phyloP scores from a whole-genome alignment of 2,113 vertebrate species.

The Leiothrix lutea region DNA sequence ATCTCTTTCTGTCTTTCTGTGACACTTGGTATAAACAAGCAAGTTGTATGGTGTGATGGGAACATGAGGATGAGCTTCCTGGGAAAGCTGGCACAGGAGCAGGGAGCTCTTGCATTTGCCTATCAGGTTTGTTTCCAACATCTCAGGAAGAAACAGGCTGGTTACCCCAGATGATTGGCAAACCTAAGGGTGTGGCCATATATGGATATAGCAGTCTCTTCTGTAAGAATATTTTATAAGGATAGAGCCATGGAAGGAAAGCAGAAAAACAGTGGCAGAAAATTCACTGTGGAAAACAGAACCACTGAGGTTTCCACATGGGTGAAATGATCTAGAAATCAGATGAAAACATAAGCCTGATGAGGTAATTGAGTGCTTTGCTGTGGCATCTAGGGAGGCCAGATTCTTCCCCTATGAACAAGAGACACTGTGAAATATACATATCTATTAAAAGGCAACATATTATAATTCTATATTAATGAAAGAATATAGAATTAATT shows the following conservation, averaged over 20 bases:
- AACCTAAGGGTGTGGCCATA: not conserved
- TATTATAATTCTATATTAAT: not conserved
- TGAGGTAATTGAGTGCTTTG: not conserved
- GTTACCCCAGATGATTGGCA: not conserved
- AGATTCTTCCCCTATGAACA: not conserved
- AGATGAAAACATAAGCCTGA: not conserved
- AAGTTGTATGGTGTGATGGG: not conserved
- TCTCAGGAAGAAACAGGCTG: not conserved
- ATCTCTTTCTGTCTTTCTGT: no score
- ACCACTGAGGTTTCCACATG: not conserved
- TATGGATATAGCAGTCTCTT: not conserved
- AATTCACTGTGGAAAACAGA: not conserved
- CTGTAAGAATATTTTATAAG: not conserved
- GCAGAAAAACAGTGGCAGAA: not conserved
- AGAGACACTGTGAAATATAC: not conserved
- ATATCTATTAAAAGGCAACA: not conserved
- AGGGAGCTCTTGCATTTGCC: not conserved
- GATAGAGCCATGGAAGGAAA: not conserved
- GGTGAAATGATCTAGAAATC: not conserved
- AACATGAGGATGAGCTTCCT: not conserved
- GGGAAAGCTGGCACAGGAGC: not conserved
- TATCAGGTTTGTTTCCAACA: not conserved
- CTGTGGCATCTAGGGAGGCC: not conserved
- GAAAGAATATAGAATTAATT: not conserved
- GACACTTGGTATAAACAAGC: not conserved